These are phyloP conservation scores for Polymixis flavicincta DNA, from an alignment of 2,888 invertebrate species.

Conservation along the genomic window DNA sequence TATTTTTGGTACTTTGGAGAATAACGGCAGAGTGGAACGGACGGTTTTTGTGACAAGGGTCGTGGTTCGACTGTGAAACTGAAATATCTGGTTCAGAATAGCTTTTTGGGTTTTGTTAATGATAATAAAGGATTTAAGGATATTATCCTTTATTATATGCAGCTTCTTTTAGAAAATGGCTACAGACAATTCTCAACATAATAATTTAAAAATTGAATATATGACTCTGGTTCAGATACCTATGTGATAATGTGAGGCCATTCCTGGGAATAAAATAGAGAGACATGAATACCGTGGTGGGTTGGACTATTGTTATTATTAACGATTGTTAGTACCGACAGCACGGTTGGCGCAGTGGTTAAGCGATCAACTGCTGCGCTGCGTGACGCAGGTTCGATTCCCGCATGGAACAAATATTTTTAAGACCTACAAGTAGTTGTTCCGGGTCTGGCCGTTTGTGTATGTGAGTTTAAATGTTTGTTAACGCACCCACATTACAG, in stretches of 20 bases:
- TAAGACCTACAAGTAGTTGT: too few species aligned
- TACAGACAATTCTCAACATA: background rate
- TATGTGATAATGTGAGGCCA: background rate
- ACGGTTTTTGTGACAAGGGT: conserved; percentile 33
- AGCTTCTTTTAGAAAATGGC: conserved; percentile 4
- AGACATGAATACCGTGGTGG: background rate
- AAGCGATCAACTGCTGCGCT: too few species aligned
- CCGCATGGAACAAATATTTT: too few species aligned
- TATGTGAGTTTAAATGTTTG: too few species aligned
- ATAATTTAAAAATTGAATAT: background rate
- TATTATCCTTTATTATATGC: background rate
- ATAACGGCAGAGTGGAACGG: background rate
- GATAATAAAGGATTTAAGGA: background rate
- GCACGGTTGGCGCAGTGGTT: too few species aligned
- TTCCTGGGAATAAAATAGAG: background rate
- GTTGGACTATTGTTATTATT: background rate
- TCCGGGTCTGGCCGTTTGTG: too few species aligned
- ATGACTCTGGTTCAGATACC: too few species aligned
- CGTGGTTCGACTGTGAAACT: conserved; percentile 19
- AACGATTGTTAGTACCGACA: too few species aligned
- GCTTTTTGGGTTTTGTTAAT: conserved; percentile 12
- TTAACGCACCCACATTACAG: too few species aligned
- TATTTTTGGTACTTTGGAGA: conserved; percentile 23
- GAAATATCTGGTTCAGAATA: conserved; percentile 31
- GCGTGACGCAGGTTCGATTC: too few species aligned